Evolutionary conservation across 2,888 invertebrate species (phyloP).

Genomic region (Mythimna vitellina): DNA sequence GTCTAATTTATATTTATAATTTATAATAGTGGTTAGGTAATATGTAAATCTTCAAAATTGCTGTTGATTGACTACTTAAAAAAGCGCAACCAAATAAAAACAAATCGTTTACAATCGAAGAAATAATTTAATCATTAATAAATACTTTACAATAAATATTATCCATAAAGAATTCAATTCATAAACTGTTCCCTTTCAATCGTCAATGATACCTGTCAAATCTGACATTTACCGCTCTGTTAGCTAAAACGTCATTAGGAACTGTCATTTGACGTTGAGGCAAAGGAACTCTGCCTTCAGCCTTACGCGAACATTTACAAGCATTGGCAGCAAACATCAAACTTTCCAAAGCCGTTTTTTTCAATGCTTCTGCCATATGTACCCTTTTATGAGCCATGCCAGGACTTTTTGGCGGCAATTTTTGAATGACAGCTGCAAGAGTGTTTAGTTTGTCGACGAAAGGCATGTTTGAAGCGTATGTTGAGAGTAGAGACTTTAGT

Average conservation of each 20-base stretch:
- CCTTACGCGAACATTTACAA: conserved; percentile 44
- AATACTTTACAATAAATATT: conserved; percentile 30
- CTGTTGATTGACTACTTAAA: neutral
- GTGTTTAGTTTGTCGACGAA: conserved; percentile 65
- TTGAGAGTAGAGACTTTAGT: conserved; percentile 42
- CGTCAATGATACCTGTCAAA: conserved; percentile 37
- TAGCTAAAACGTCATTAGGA: conserved; percentile 34
- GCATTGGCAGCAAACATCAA: conserved; percentile 68
- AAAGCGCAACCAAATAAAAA: neutral
- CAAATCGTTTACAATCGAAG: neutral
- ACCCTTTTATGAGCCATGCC: conserved; percentile 60
- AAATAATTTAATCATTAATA: conserved; percentile 51
- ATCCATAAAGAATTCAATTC: neutral
- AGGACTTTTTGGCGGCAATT: conserved; percentile 62
- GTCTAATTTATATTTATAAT: too few species aligned
- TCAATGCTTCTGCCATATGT: conserved; percentile 70
- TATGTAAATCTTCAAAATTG: too few species aligned
- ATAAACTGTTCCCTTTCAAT: neutral
- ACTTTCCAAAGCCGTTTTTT: conserved; percentile 72
- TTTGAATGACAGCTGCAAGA: conserved; percentile 65
- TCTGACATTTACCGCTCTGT: conserved; percentile 44
- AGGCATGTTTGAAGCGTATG: conserved; percentile 54
- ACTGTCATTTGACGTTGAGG: conserved; percentile 27
- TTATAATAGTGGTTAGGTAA: neutral
- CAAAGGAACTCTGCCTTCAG: conserved; percentile 35